These are phyloP conservation scores for Laothoe populi DNA, from an alignment of 2,888 invertebrate species.

Conservation along the genomic window DNA sequence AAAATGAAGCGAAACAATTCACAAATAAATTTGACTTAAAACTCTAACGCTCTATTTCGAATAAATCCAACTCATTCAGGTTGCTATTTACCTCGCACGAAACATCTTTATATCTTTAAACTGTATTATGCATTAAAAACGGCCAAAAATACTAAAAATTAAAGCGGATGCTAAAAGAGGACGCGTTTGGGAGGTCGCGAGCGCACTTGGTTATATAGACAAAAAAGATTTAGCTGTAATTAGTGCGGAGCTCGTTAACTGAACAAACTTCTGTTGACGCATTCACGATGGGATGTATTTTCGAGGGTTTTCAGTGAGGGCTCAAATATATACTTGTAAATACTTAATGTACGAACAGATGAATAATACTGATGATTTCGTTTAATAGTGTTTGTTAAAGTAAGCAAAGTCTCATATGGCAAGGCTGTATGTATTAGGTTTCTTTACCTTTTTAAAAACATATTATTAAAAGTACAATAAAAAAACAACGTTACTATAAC, in stretches of 20 bases:
- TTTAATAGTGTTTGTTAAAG: background rate
- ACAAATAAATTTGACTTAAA: background rate
- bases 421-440: background rate
- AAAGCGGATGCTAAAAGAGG: constrained; percentile 31
- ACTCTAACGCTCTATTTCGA: background rate
- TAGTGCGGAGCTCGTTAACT: constrained; percentile 55
- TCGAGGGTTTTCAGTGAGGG: constrained; percentile 16
- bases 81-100: background rate
- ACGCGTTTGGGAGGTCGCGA: constrained; percentile 32
- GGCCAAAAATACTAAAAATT: constrained; percentile 17
- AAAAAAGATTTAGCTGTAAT: constrained; percentile 61
- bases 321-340: background rate
- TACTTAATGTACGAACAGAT: background rate
- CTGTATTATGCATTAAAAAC: background rate
- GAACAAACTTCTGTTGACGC: constrained; percentile 39
- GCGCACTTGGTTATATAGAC: constrained; percentile 46
- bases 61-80: background rate
- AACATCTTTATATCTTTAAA: constrained; percentile 1
- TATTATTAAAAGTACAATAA: background rate
- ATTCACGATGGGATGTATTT: constrained; percentile 21
- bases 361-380: background rate
- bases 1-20: too few relatives aligned
- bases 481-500: background rate
- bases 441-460: background rate
- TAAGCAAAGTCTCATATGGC: background rate